phyloP scores from a whole-genome alignment of 2,113 vertebrate species.

The Plotosus lineatus region DNA sequence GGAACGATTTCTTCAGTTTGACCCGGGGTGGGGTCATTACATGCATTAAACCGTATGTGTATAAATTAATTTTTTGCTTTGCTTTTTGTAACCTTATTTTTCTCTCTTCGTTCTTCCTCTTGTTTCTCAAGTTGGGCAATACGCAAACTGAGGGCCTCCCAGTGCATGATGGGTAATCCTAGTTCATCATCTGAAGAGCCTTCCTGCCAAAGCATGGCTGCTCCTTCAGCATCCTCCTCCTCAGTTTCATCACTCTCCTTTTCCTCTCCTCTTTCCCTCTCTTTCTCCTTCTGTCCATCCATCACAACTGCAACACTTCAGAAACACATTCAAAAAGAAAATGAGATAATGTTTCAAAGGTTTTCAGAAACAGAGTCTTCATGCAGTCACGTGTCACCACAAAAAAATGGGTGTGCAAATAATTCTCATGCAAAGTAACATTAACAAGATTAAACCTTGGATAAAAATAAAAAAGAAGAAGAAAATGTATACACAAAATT shows the following conservation, averaged over 20 bases:
- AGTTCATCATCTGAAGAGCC: conserved; percentile 65
- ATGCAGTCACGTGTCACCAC: neutral
- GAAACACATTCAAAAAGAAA: neutral
- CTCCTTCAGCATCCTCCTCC: conserved; percentile 49
- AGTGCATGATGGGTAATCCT: conserved; percentile 79
- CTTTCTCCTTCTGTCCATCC: conserved; percentile 49
- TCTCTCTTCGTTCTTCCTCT: conserved; percentile 70
- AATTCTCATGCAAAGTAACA: neutral
- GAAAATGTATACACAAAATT: no score
- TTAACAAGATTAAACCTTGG: neutral
- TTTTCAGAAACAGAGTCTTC: neutral
- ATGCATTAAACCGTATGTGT: neutral
- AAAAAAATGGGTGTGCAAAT: neutral
- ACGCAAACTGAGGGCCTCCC: conserved; percentile 74
- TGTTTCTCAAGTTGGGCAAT: conserved; percentile 78
- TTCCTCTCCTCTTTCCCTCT: conserved; percentile 52
- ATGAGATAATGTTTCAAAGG: neutral
- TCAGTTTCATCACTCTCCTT: conserved; percentile 52
- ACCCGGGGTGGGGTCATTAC: no score
- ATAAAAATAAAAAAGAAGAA: neutral
- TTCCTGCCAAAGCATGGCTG: conserved; percentile 44
- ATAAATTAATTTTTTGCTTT: neutral
- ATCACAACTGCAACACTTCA: conserved; percentile 44
- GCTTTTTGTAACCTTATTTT: conserved; percentile 48
- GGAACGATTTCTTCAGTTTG: no score